Evolutionary conservation across 2,797 vertebrate species (phyloP).

Genomic region (Pangasius mekongensis): DNA sequence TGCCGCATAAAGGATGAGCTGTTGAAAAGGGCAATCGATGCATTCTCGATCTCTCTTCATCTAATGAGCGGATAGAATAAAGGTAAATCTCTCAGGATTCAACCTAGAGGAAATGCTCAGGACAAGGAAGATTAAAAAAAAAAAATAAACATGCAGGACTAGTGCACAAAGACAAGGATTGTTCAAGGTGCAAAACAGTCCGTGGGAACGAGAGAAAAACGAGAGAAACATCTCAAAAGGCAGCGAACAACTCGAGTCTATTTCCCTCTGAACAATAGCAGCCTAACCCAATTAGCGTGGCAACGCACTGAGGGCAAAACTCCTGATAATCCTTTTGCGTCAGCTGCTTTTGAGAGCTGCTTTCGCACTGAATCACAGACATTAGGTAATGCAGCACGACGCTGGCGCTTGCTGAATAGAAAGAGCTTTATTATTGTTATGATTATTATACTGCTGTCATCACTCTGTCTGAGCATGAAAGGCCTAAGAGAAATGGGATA

Average conservation of each 20-base stretch:
- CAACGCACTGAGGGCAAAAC: slow-evolving; percentile 39
- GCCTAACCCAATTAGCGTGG: slow-evolving; percentile 46
- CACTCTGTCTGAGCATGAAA: slow-evolving; percentile 28
- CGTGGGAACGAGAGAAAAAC: slow-evolving; percentile 4
- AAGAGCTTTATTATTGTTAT: slow-evolving; percentile 23
- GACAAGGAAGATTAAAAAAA: background rate
- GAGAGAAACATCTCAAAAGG: background rate
- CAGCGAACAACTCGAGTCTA: slow-evolving; percentile 28
- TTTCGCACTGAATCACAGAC: slow-evolving; percentile 49
- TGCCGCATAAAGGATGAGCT: background rate
- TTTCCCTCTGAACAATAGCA: slow-evolving; percentile 50
- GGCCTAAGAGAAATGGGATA: background rate
- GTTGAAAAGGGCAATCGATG: background rate
- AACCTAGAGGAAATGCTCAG: background rate
- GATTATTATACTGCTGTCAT: slow-evolving; percentile 22
- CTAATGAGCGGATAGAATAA: background rate
- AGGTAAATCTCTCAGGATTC: background rate
- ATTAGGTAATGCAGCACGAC: slow-evolving; percentile 41
- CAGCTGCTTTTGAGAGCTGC: slow-evolving; percentile 50
- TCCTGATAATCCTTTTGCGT: slow-evolving; percentile 58
- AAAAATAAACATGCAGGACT: slow-evolving; percentile 1
- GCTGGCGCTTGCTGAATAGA: slow-evolving; percentile 7
- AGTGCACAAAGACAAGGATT: slow-evolving; percentile 5
- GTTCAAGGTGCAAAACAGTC: background rate
- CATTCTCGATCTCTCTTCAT: background rate